phyloP scores from a whole-genome alignment of 2,888 invertebrate species.

The Poecilobothrus nobilitatus region DNA sequence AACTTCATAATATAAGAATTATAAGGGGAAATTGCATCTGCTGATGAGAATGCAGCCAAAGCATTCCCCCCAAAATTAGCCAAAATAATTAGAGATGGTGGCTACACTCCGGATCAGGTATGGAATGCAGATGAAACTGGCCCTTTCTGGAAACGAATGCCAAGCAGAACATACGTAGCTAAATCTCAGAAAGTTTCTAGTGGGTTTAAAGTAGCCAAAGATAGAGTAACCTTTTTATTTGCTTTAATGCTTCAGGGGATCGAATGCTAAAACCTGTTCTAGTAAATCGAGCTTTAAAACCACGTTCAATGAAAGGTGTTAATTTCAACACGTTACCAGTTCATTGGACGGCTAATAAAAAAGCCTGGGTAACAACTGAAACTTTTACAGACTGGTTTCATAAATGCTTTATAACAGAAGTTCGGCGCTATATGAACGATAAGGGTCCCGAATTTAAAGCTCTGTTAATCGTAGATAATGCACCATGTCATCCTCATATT shows the following conservation, averaged over 20 bases:
- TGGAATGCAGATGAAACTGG: conserved; percentile 30
- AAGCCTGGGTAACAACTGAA: too few relatives aligned
- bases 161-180: too few relatives aligned
- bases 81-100: conserved; percentile 27
- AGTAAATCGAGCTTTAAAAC: conserved; percentile 27
- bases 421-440: too few relatives aligned
- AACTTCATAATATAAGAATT: conserved; percentile 27
- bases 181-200: conserved; percentile 28
- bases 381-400: too few relatives aligned
- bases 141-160: conserved; percentile 32
- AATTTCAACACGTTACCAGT: too few relatives aligned
- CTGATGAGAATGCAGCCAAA: conserved; percentile 23
- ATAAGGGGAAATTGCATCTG: conserved; percentile 25
- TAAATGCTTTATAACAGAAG: too few relatives aligned
- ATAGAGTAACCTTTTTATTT: conserved; percentile 29
- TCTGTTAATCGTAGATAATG: too few relatives aligned
- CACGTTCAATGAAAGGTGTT: conserved; percentile 29
- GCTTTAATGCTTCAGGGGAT: conserved; percentile 30
- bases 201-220: conserved; percentile 29
- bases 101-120: conserved; percentile 28
- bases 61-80: conserved; percentile 22
- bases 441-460: too few relatives aligned
- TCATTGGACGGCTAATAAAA: too few relatives aligned
- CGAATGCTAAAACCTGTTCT: conserved; percentile 29
- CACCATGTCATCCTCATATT: too few relatives aligned